Evolutionary conservation across 1,140 invertebrate genomes (phyloP).

Genomic region (Caenorhabditis inopinata): DNA sequence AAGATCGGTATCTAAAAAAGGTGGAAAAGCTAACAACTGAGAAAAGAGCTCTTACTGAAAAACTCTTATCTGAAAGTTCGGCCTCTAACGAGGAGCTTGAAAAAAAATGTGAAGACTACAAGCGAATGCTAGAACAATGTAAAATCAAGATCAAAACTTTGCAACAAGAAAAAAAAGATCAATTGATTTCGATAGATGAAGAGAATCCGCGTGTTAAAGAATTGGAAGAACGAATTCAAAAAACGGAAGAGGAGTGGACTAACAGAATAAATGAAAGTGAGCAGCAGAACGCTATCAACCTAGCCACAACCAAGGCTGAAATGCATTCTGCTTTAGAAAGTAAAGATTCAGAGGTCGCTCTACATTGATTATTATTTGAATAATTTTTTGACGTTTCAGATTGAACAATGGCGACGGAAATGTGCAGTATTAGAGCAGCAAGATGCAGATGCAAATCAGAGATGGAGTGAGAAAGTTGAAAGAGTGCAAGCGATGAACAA

Average conservation of each 20-base stretch:
- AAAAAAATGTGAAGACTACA: constrained; percentile 32
- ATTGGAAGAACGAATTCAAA: constrained; percentile 5
- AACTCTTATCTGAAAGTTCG: not conserved
- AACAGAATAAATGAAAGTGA: constrained; percentile 24
- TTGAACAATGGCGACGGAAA: constrained; percentile 56
- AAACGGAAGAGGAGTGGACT: constrained; percentile 27
- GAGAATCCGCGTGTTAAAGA: not conserved
- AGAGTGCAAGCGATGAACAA: constrained; percentile 47
- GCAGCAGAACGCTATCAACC: not conserved
- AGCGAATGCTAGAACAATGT: constrained; percentile 22
- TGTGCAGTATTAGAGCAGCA: constrained; percentile 54
- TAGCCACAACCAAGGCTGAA: constrained; percentile 33
- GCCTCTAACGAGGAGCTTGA: not conserved
- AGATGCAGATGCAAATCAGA: constrained; percentile 54
- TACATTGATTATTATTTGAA: too few species aligned
- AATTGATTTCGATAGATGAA: constrained; percentile 21
- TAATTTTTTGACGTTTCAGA: constrained; percentile 10
- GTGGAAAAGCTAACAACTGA: constrained; percentile 25
- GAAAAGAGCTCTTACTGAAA: constrained; percentile 27
- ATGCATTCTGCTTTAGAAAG: constrained; percentile 32
- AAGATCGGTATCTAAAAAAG: constrained; percentile 30
- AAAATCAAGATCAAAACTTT: constrained; percentile 17
- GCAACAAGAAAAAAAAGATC: constrained; percentile 31
- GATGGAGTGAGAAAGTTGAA: constrained; percentile 54
- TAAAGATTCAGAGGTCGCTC: constrained; percentile 47